phyloP scores from a whole-genome alignment of 2,113 vertebrate genomes.

The Triplophysa rosa region DNA sequence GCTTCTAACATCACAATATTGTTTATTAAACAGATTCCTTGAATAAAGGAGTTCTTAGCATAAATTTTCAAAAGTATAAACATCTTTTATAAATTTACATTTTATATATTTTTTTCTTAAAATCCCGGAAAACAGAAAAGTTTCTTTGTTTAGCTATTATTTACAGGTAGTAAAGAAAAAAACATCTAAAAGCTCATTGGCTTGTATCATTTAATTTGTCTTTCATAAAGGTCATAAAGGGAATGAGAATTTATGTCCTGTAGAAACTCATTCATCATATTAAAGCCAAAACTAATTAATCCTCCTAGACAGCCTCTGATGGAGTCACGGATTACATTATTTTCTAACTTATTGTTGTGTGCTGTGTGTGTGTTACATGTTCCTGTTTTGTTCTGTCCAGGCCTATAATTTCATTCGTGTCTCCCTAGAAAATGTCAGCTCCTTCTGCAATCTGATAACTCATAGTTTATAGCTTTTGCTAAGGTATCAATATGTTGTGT shows the following conservation, averaged over 20 bases:
- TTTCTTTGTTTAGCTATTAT: background rate
- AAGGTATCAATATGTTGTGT: constrained; percentile 37
- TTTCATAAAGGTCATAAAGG: constrained; percentile 36
- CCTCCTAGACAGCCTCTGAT: constrained; percentile 35
- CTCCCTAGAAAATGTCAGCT: constrained; percentile 47
- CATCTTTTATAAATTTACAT: too few species aligned
- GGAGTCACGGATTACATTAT: constrained; percentile 43
- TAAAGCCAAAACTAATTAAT: constrained; percentile 47
- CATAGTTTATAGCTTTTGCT: constrained; percentile 20
- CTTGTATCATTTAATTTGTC: constrained; percentile 40
- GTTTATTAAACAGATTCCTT: background rate
- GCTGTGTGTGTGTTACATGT: constrained; percentile 19
- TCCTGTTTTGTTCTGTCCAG: constrained; percentile 37
- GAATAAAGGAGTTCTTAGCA: background rate
- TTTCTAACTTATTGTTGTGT: constrained; percentile 39
- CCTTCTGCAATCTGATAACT: constrained; percentile 44
- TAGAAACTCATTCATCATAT: constrained; percentile 47
- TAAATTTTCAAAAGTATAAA: background rate
- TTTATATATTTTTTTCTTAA: too few species aligned
- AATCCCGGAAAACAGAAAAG: background rate
- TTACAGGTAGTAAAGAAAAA: constrained; percentile 36
- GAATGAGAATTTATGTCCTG: constrained; percentile 35
- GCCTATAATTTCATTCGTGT: constrained; percentile 40
- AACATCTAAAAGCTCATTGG: background rate
- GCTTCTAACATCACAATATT: background rate